Evolutionary conservation across 2,113 vertebrate species (phyloP), one percentile per base, ranked within the genome.

Genomic region (Brachirus orientalis): DNA sequence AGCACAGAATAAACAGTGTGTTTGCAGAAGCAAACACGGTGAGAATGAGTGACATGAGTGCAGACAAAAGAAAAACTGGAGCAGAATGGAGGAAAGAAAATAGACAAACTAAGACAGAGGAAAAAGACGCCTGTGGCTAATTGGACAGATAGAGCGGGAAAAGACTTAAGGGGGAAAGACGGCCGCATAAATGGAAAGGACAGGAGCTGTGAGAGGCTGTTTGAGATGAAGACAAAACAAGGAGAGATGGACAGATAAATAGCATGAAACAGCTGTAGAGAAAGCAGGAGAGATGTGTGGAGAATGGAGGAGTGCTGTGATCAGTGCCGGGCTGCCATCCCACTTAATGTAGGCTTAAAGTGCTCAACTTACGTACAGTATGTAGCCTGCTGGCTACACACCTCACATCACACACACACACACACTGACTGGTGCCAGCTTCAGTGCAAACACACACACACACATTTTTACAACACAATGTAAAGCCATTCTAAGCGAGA

Each of bases 271-370:
- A 52, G 61, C 48, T 56, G 73, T 19, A 64, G 55, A 62, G 47
- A 10, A 44, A 37, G 13, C 13, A 45, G 33, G 9, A 17, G 65
- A 58, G 66, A 41, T 54, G 72, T 45, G 76, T 57, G 40, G 44
- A 70, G 50, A 64, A 67, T 61, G 43, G 69, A 79, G 47, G 63
- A 69, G 66, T 51, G 64, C 40, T 61, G 62, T 77, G 75, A 79
- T 84, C 81, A 72, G 75, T 60, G 35, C 65, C 61, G 58, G 58
- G 69, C 65, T 69, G 69, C 69, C 71, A 84, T 73, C 79, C 64
- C 70, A 83, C 74, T 77, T 78, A 85, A 66, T 72, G 57, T 63
- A 51, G 59, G 61, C 76, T 85, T 67, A 83, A 81, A 81, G 71
- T 63, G 72, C 79, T 84, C 69, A 56, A 74, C 74, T 84, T 54